Evolutionary conservation across 2,888 invertebrate genomes (phyloP).

Genomic region (Leucophora obtusa): DNA sequence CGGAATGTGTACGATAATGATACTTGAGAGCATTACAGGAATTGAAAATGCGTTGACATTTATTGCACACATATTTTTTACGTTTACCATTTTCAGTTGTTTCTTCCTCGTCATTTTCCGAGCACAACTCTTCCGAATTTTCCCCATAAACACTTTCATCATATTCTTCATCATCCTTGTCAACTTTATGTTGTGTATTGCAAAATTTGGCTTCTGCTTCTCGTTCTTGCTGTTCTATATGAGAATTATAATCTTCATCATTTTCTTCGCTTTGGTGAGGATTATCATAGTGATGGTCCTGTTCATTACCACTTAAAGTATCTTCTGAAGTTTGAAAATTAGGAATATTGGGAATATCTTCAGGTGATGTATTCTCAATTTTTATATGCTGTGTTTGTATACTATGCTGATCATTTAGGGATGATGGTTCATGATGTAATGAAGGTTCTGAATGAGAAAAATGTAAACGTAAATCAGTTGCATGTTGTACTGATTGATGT

Average conservation of each 20-base stretch:
- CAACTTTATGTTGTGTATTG: slow-evolving; percentile 1
- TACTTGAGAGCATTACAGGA: slow-evolving; percentile 92
- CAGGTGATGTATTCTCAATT: slow-evolving; percentile 35
- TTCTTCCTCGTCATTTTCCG: slow-evolving; percentile 8
- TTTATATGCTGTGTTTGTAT: slow-evolving; percentile 50
- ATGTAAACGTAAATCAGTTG: slow-evolving; percentile 35
- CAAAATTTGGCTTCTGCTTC: slow-evolving; percentile 3
- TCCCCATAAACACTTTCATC: slow-evolving; percentile 33
- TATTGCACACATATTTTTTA: slow-evolving; percentile 69
- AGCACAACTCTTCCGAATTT: slow-evolving; percentile 28
- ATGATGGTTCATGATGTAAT: slow-evolving; percentile 25
- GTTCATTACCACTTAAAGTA: slow-evolving; percentile 49
- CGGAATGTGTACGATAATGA: slow-evolving; percentile 89
- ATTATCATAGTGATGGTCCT: slow-evolving; percentile 16
- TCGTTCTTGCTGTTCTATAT: background rate
- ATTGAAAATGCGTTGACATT: slow-evolving; percentile 86
- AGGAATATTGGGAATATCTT: slow-evolving; percentile 29
- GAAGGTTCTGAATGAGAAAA: slow-evolving; percentile 62
- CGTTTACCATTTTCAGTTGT: slow-evolving; percentile 43
- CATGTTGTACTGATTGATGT: slow-evolving; percentile 33
- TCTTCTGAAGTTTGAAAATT: slow-evolving; percentile 47
- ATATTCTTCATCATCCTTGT: background rate
- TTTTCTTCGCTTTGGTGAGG: slow-evolving; percentile 35
- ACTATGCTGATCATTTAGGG: slow-evolving; percentile 46
- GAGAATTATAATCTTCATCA: slow-evolving; percentile 35